phyloP scores from a whole-genome alignment of 1,140 invertebrate species.

The Rhyacophila brunnea region DNA sequence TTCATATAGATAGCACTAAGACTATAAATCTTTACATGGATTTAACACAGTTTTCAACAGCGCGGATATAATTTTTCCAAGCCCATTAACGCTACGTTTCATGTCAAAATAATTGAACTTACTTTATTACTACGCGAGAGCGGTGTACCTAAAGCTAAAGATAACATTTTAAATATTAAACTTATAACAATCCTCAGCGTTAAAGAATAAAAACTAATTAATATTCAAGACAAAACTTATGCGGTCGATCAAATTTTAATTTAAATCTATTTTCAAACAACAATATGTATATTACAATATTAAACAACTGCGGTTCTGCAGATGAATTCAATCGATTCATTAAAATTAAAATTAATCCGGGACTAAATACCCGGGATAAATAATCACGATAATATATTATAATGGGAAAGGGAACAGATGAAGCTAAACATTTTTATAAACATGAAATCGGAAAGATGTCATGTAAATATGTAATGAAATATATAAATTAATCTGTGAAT shows the following conservation, averaged over 20 bases:
- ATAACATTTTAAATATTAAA: conserved; percentile 1
- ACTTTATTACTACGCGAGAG: conserved; percentile 6
- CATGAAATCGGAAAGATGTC: background rate
- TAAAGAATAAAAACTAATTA: conserved; percentile 6
- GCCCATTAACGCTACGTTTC: background rate
- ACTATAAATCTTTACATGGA: conserved; percentile 2
- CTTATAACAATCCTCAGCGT: background rate
- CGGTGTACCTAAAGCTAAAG: conserved; percentile 18
- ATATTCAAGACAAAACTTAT: conserved; percentile 22
- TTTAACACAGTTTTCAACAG: conserved; percentile 4
- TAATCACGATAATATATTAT: conserved; percentile 1
- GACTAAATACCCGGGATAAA: background rate
- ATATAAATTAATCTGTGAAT: conserved; percentile 84
- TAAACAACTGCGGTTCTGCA: background rate
- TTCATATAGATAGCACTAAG: conserved; percentile 2
- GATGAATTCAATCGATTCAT: background rate
- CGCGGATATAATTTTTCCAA: background rate
- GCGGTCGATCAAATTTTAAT: background rate
- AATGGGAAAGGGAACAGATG: conserved; percentile 2
- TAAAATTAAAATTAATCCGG: background rate
- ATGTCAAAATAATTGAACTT: background rate
- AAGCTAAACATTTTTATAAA: background rate
- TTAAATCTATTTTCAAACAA: background rate
- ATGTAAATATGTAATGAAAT: background rate
- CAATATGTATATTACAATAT: background rate